Conservation (phyloP, 2,797 vertebrate species). For the Trachops cirrhosus region DNA sequence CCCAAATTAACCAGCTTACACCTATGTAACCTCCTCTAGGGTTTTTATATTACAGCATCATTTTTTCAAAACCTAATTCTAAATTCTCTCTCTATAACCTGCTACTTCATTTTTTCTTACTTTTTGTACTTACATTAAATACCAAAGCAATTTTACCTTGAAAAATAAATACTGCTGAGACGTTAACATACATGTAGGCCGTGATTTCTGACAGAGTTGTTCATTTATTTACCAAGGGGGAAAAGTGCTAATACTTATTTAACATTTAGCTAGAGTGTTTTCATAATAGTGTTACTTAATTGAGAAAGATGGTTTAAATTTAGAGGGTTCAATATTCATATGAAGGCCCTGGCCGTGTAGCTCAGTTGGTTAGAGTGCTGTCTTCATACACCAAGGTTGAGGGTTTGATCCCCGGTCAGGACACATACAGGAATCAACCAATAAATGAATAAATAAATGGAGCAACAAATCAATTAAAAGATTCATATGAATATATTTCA, state of each 20-base stretch:
- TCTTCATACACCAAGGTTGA: too few species aligned
- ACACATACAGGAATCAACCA: too few species aligned
- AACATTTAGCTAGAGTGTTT: constrained; percentile 39
- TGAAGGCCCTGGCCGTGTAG: too few species aligned
- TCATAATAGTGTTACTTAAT: constrained; percentile 28
- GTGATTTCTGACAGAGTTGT: constrained; percentile 56
- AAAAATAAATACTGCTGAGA: constrained; percentile 71
- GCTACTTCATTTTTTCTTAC: not conserved
- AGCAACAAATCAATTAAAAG: too few species aligned
- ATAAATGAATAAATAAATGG: too few species aligned
- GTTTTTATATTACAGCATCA: not conserved
- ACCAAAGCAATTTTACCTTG: constrained; percentile 61
- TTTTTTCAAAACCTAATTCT: constrained; percentile 40
- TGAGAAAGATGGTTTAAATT: constrained; percentile 60
- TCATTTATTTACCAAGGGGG: constrained; percentile 64
- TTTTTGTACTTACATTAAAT: constrained; percentile 66
- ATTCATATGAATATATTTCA: constrained; percentile 61
- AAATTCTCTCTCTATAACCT: constrained; percentile 45
- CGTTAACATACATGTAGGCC: constrained; percentile 77
- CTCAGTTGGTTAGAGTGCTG: too few species aligned
- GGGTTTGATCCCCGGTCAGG: too few species aligned
- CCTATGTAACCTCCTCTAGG: not conserved
- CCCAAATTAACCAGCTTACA: not conserved
- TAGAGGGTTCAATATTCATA: constrained; percentile 59
- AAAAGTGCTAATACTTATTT: constrained; percentile 59